Evolutionary conservation across 2,113 vertebrate genomes (phyloP), one percentile per base, ranked within the genome.

Genomic region (Colossoma macropomum): DNA sequence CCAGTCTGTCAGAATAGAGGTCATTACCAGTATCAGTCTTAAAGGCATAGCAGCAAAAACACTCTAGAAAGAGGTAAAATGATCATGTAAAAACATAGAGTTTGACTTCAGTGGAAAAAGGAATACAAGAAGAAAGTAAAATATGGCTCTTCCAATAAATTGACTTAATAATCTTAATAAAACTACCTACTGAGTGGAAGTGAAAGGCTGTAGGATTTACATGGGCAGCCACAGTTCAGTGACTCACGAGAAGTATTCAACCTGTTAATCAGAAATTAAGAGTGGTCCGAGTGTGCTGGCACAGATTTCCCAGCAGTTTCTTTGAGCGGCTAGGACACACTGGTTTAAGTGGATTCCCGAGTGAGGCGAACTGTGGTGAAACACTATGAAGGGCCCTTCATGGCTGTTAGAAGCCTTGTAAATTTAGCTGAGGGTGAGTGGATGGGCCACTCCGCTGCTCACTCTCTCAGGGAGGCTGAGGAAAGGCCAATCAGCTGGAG

Each of bases 341-440:
- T 23, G 41, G 48, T 30, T 72, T 28, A 78, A 77, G 68, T 77
- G 45, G 38, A 54, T 59, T 54, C 75, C 79, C 34, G 28, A 73
- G 75, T 59, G 79, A 45, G 56, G 19, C 17, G 71, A 65, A 38
- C 71, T 38, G 56, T 59, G 75, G 62, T 75, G 80, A 79, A 86
- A 75, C 76, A 66, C 10, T 28, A 54, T 50, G 41, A 77, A 75
- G 30, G 38, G 63, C 74, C 73, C 75, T 81, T 82, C 79, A 85
- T n/a, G 74, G 45, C 32, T 50, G 75, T 77, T 60, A 66, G 75
- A 54, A 59, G 62, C 30, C 48, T 48, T 66, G 79, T 78, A 82
- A 65, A 85, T 73, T 41, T 74, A 85, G 63, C 56, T 25, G 17
- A 30, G 69, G 68, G 74, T 69, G 81, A 81, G 73, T 74, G 69